Evolutionary conservation across 2,113 vertebrate species (phyloP).

Genomic region (Cyphomyrus plagiostoma): DNA sequence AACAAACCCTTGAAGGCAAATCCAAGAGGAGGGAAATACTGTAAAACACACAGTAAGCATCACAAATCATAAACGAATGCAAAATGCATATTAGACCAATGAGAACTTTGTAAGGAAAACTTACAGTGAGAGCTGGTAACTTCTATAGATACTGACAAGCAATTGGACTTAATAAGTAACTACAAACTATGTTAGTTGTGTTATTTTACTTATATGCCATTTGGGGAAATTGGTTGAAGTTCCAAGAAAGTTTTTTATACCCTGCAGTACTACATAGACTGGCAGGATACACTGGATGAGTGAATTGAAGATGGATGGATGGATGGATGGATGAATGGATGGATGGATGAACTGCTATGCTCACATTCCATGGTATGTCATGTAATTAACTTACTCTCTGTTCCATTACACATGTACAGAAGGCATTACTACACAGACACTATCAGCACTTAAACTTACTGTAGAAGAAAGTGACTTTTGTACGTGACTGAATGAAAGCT

Average conservation of each 20-base stretch:
- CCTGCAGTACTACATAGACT: background rate
- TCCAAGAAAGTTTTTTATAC: background rate
- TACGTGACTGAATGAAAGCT: background rate
- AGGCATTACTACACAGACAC: background rate
- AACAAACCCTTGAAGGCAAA: conserved; percentile 18
- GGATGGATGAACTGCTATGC: background rate
- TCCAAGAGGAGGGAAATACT: conserved; percentile 17
- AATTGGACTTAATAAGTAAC: background rate
- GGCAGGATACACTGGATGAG: background rate
- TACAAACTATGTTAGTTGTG: background rate
- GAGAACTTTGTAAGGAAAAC: background rate
- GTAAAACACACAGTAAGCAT: background rate
- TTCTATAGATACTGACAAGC: background rate
- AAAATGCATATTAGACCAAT: conserved; percentile 5
- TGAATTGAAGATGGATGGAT: background rate
- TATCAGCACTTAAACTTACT: background rate
- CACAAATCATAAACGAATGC: background rate
- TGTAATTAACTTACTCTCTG: background rate
- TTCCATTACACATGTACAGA: background rate
- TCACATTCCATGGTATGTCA: background rate
- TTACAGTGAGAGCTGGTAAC: background rate
- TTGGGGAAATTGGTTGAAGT: background rate
- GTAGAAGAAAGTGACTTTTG: background rate
- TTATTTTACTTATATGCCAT: background rate
- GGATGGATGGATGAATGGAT: background rate